Evolutionary conservation across 2,113 vertebrate species (phyloP), one percentile per base, ranked within the genome.

Genomic region (Australoheros scitulus): DNA sequence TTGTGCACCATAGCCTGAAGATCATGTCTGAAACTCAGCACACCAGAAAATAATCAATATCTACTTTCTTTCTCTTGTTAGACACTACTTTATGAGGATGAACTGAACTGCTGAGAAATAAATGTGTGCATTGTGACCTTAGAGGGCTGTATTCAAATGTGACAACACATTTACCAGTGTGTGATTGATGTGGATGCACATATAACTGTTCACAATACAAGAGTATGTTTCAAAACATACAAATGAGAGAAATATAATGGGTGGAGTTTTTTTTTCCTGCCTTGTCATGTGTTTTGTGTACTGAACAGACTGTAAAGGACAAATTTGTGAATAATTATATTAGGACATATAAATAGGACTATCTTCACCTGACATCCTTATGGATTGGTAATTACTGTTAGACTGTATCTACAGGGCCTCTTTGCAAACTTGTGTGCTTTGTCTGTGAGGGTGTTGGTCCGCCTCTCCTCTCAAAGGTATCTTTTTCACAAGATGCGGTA

Each of bases 31-130:
- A 74, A 61, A 79, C 43, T 77, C 61, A 2, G 56, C 61, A 18
- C 78, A 50, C 18, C 14, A 47, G 59, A 74, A 70, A 79, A 60
- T 52, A 59, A 61, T 82, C 82, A 9, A 59, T 80, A 74, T 14
- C 15, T 26, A 18, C 29, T 32, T 24, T 22, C n/a, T 65, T 6
- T 57, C 11, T 55, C 41, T 43, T 29, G 36, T 22, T 52, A 79
- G 2, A 75, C 60, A 52, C 24, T 38, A 24, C 57, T n/a, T 20
- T 29, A 22, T 61, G 52, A 82, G 26, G 52, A 61, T 65, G n/a
- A 61, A 60, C 64, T 29, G 34, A 47, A n/a, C 55, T 22, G 55
- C n/a, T 22, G n/a, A 56, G n/a, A 22, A 56, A 56, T n/a, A n/a
- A n/a, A 56, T 56, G 55, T 56, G 52, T 55, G 20, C 20, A n/a